Conservation (phyloP, 2,113 vertebrate species). For the Petromus typicus region DNA sequence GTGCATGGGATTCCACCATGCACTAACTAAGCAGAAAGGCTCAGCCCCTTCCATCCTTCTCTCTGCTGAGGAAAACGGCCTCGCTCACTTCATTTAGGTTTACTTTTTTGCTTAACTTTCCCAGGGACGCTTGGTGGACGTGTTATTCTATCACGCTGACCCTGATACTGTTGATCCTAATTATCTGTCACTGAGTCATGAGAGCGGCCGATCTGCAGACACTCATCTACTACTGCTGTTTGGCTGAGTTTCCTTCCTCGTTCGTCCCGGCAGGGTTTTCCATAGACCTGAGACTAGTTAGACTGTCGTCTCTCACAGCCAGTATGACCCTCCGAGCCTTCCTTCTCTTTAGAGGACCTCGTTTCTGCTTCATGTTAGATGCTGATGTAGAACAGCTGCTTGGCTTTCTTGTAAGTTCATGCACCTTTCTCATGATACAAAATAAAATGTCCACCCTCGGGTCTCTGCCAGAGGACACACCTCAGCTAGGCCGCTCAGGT, state of each 20-base stretch:
- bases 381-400: not conserved
- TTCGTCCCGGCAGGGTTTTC: not conserved
- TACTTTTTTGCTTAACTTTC: not conserved
- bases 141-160: not conserved
- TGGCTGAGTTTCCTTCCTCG: not conserved
- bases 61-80: not conserved
- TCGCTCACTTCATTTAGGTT: not conserved
- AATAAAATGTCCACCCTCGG: not conserved
- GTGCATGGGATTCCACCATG: not conserved
- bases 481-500: not conserved
- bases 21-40: not conserved
- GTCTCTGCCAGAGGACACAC: not conserved
- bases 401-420: not conserved
- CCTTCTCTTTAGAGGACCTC: not conserved
- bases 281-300: not conserved
- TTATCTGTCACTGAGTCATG: not conserved
- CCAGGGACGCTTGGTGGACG: not conserved
- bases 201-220: not conserved
- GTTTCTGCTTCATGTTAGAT: not conserved
- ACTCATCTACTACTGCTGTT: not conserved
- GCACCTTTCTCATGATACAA: not conserved
- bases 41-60: not conserved
- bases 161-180: not conserved
- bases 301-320: not conserved
- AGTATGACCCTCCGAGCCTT: not conserved